phyloP scores from a whole-genome alignment of 2,888 invertebrate genomes.

The Masnerella sp. region DNA sequence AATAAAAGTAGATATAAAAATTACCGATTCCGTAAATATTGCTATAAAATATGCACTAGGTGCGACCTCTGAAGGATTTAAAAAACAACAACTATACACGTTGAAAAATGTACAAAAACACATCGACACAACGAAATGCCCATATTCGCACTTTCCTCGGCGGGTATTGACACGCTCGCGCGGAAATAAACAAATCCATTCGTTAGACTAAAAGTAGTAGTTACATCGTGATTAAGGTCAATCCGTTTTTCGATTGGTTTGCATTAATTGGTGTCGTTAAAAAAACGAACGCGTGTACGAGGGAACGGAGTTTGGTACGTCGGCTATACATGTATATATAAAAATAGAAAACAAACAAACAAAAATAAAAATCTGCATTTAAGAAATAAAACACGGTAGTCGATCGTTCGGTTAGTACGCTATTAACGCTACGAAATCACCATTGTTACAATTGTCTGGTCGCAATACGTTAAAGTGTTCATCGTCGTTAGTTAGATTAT shows the following conservation, averaged over 20 bases:
- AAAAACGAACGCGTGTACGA: constrained; percentile 4
- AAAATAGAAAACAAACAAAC: constrained; percentile 58
- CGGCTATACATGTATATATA: constrained; percentile 42
- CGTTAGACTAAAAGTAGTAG: constrained; percentile 41
- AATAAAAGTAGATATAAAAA: constrained; percentile 61
- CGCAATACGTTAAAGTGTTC: background rate
- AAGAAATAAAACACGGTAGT: constrained; percentile 45
- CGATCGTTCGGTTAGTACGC: constrained; percentile 44
- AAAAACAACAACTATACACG: constrained; percentile 59
- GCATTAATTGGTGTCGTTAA: background rate
- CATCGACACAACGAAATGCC: constrained; percentile 59
- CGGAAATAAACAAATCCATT: constrained; percentile 31
- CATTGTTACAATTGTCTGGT: background rate
- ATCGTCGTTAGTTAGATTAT: no score
- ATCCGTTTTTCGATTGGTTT: background rate
- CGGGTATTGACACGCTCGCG: constrained; percentile 48
- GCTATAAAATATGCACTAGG: constrained; percentile 61
- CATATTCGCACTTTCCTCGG: constrained; percentile 59
- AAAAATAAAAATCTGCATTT: constrained; percentile 55
- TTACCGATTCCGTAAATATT: constrained; percentile 60
- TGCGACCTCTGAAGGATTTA: constrained; percentile 60
- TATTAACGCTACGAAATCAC: constrained; percentile 27
- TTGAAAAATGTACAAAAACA: constrained; percentile 59
- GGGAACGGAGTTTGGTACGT: constrained; percentile 43
- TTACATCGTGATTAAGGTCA: constrained; percentile 40